Evolutionary conservation across 1,140 invertebrate genomes (phyloP), one percentile per base, ranked within the genome.

Genomic region (Chymomyza costata): DNA sequence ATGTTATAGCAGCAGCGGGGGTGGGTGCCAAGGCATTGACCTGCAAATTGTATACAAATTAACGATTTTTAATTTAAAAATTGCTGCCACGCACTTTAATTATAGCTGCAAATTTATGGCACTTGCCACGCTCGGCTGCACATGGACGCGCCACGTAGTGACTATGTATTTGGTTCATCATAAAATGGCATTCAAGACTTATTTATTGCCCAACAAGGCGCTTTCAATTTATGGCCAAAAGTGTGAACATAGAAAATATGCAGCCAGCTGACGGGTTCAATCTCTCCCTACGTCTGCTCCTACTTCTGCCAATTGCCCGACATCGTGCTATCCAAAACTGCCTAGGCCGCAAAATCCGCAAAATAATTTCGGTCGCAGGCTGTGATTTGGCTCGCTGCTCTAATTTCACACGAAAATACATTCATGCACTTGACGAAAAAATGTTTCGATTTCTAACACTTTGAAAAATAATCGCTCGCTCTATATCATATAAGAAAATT

Each of bases 201-300:
- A 80, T 80, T 80, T 80, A 80, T 80, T 81, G 64, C 64, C 53
- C 67, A 68, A 54, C 67, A 80, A 78, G 73, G 74, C 74, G 64
- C 53, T 66, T 41, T 39, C 55, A 71, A 80, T 78, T 78, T 78
- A 76, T 78, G 57, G 70, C 21, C 44, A 15, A 43, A 37, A 62
- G 67, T 71, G 67, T 70, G 61, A 65, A 62, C 60, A 61, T 64
- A 51, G 43, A 46, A 30, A 34, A 19, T 40, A 48, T 21, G 21
- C 11, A 25, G 21, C 11, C 19, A 25, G 34, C 14, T 13, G 30
- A 10, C 6, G 6, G 30, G 3, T 25, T 14, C n/a, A n/a, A n/a
- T n/a, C n/a, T n/a, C n/a, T n/a, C n/a, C n/a, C n/a, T n/a, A n/a
- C n/a, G n/a, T n/a, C n/a, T n/a, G n/a, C n/a, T n/a, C n/a, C n/a